Base-by-base conservation (phyloP, 2,888 invertebrate species). In the Eremobia ochroleuca region DNA sequence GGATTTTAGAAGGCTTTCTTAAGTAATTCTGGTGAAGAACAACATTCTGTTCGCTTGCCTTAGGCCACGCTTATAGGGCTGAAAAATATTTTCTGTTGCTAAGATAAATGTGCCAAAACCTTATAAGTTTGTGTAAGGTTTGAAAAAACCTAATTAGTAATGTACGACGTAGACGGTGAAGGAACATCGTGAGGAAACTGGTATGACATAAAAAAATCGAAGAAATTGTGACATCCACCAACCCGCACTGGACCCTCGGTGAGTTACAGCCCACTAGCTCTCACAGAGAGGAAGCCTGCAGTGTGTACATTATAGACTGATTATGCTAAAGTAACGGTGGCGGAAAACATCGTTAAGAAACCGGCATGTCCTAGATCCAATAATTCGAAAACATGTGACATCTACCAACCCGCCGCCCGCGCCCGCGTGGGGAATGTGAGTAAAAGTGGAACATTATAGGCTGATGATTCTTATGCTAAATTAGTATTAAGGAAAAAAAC, bases 1-100 rank as follows among this genome's bases (percentile, higher is more conserved):
- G 59, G 62, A 80, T 82, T 80, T 73, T 37, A 67, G 69, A 59
- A 83, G 25, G 21, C 55, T 83, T 83, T 76, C 76, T 65, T 69
- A 52, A 43, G 64, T 65, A 46, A 66, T 78, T 78, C 61, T 70
- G 37, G n/a, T 37, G 37, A 49, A 64, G 34, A 80, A 77, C n/a
- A 59, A 76, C 15, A 64, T 13, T 62, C 21, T 76, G 21, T 65
- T 61, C 11, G 34, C 15, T 66, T 55, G 69, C 11, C 4, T 58
- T 34, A 68, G 34, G 28, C 18, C 40, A 8, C 3, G 15, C 34
- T 43, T 81, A 52, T 6, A 34, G n/a, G n/a, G 40, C 58, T 64
- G 21, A 49, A 40, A 37, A 5, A 49, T 66, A 21, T 49, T 46
- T 46, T 43, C n/a, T 59, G 9, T 58, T 59, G 59, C 28, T 18